Evolutionary conservation across 2,797 vertebrate genomes (phyloP).

Genomic region (Darevskia mixta): DNA sequence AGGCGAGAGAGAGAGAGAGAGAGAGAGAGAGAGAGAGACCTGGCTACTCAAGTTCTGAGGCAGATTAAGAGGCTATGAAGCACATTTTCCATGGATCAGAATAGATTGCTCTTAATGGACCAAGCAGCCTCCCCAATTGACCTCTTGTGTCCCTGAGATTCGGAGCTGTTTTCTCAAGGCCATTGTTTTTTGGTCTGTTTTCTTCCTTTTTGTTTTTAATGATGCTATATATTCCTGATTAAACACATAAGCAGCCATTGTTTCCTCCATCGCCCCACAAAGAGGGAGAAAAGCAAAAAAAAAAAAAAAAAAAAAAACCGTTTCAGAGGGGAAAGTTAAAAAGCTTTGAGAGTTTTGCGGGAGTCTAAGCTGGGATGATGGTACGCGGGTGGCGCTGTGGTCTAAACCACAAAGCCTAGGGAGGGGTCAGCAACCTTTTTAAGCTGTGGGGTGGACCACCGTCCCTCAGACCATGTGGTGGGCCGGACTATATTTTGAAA

Average conservation of each 20-base stretch:
- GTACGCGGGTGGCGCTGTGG: too few species aligned
- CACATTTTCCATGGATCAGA: slow-evolving; percentile 27
- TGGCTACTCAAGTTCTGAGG: background rate
- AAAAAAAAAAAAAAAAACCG: background rate
- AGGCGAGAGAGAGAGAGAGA: too few species aligned
- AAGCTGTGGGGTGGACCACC: too few species aligned
- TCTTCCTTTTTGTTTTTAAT: background rate
- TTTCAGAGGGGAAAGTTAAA: background rate
- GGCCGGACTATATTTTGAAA: too few species aligned
- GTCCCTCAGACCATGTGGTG: too few species aligned
- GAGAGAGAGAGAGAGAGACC: too few species aligned
- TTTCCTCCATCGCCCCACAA: slow-evolving; percentile 46
- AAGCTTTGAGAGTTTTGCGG: background rate
- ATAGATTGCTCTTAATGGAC: slow-evolving; percentile 35
- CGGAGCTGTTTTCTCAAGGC: slow-evolving; percentile 9
- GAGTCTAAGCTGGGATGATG: background rate
- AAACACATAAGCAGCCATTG: slow-evolving; percentile 14
- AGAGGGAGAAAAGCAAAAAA: background rate
- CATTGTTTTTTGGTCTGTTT: background rate
- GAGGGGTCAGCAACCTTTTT: too few species aligned
- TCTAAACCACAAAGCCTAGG: too few species aligned
- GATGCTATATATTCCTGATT: background rate
- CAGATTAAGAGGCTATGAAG: background rate
- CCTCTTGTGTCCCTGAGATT: background rate
- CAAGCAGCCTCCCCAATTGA: slow-evolving; percentile 16